phyloP scores from a whole-genome alignment of 2,113 vertebrate genomes.

The Athene noctua region DNA sequence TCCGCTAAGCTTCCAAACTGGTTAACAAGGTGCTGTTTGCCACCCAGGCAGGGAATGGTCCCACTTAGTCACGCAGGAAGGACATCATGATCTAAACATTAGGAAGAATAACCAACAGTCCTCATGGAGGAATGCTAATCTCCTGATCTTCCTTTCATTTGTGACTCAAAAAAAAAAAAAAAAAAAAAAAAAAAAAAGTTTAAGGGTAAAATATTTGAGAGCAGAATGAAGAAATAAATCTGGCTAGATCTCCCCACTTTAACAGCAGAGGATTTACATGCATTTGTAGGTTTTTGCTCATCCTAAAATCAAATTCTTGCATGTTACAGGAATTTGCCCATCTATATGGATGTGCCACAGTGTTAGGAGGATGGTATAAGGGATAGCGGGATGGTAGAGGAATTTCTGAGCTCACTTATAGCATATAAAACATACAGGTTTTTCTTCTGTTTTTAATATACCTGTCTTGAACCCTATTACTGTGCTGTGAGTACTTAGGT shows the following conservation, averaged over 20 bases:
- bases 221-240: neutral
- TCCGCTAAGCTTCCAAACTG: neutral
- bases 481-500: neutral
- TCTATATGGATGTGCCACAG: neutral
- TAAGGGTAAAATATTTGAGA: neutral
- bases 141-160: neutral
- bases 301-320: neutral
- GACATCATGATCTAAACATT: neutral
- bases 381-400: neutral
- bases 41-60: neutral
- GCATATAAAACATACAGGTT: neutral
- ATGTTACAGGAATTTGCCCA: neutral
- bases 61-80: neutral
- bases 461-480: neutral
- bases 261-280: neutral
- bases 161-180: neutral
- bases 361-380: neutral
- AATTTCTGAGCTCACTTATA: neutral
- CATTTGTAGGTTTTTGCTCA: neutral
- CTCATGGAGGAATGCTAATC: neutral
- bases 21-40: neutral
- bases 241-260: neutral
- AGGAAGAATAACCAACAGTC: neutral
- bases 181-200: neutral
- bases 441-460: neutral